phyloP scores from a whole-genome alignment of 2,888 invertebrate genomes.

The Agonopterix alstromeriana region DNA sequence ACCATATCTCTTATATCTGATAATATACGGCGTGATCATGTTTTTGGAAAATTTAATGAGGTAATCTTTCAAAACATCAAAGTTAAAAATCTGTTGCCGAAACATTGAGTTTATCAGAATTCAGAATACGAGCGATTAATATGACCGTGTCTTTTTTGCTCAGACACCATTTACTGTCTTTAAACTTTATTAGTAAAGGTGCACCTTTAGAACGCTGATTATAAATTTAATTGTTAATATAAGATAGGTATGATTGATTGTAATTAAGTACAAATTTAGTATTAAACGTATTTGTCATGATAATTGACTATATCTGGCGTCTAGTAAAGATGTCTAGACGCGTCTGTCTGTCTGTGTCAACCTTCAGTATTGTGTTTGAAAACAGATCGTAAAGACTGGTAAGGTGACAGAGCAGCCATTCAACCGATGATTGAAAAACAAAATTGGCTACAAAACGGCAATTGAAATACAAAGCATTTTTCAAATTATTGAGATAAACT shows the following conservation, averaged over 20 bases:
- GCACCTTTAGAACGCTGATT: neutral
- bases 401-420: slow-evolving; percentile 1
- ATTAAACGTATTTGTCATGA: neutral
- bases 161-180: neutral
- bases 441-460: too few species aligned
- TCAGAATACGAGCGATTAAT: too few species aligned
- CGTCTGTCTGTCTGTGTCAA: slow-evolving; percentile 4
- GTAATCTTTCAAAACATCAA: neutral
- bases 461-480: too few species aligned
- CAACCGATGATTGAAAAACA: slow-evolving; percentile 2
- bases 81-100: too few species aligned
- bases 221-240: too few species aligned
- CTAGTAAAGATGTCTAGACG: slow-evolving; percentile 3
- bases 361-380: slow-evolving; percentile 6
- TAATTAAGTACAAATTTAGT: too few species aligned
- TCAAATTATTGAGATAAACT: too few species aligned
- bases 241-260: too few species aligned
- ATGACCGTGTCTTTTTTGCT: too few species aligned
- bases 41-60: slow-evolving; percentile 9
- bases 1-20: slow-evolving; percentile 74
- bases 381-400: slow-evolving; percentile 25
- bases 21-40: slow-evolving; percentile 43
- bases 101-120: too few species aligned
- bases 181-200: neutral
- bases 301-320: neutral